Conservation (phyloP, 2,888 invertebrate species). For the Cepaea hortensis region DNA sequence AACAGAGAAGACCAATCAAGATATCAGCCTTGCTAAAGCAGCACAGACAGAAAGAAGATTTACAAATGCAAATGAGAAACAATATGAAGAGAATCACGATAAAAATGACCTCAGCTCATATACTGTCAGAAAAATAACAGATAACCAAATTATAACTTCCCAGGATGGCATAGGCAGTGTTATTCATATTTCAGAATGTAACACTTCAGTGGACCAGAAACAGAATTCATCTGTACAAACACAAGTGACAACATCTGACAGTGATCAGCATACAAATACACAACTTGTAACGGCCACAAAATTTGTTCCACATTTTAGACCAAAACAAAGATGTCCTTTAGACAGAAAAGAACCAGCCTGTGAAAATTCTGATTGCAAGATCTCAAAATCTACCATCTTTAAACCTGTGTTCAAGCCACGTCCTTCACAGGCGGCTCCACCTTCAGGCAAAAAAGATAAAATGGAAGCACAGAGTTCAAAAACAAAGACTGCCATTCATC, state of each 20-base stretch:
- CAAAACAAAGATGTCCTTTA: background rate
- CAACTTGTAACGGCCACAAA: background rate
- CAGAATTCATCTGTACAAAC: background rate
- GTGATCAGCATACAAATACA: background rate
- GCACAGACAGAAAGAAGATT: background rate
- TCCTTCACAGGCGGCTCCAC: background rate
- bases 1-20: background rate
- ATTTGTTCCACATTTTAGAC: constrained; percentile 28
- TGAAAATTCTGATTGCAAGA: background rate
- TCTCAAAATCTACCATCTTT: background rate
- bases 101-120: no score
- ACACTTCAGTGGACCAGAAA: no score
- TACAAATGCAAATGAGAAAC: background rate
- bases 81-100: no score
- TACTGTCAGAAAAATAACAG: no score
- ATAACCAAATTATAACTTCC: no score
- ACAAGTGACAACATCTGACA: background rate
- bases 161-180: no score
- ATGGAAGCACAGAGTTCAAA: background rate
- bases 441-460: background rate
- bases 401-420: constrained; percentile 8
- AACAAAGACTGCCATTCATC: background rate
- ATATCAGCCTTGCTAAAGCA: background rate
- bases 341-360: background rate
- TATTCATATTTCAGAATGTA: no score